These are phyloP conservation scores for Euura saliciscinereae DNA, from an alignment of 1,140 invertebrate genomes.

Conservation along the genomic window DNA sequence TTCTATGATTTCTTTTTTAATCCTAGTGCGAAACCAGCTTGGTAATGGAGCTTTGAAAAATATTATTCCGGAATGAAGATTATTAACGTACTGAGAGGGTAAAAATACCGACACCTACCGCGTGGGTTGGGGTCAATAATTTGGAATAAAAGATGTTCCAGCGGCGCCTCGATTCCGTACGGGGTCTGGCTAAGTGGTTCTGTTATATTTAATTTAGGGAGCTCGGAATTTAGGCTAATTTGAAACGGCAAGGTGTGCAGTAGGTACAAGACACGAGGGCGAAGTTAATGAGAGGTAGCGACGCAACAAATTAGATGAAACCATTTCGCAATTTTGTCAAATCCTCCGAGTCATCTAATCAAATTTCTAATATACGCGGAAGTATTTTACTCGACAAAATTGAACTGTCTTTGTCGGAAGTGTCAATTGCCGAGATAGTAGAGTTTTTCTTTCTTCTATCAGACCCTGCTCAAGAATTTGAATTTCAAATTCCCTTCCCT, in stretches of 20 bases:
- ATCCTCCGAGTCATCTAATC: background rate
- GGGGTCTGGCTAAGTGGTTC: background rate
- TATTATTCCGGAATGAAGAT: too few species aligned
- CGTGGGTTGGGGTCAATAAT: background rate
- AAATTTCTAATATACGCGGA: background rate
- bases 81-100: too few species aligned
- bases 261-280: background rate
- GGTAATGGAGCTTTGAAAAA: too few species aligned
- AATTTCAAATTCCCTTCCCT: background rate
- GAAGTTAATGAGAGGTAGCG: conserved; percentile 1
- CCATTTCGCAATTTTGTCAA: background rate
- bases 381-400: background rate
- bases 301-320: conserved; percentile 5
- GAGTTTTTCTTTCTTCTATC: background rate
- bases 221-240: background rate
- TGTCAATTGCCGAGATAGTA: background rate
- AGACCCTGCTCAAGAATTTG: background rate
- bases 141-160: background rate
- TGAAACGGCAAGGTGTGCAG: background rate
- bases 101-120: too few species aligned
- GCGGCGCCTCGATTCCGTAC: background rate
- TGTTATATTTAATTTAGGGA: conserved; percentile 2
- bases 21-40: too few species aligned
- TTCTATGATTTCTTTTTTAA: too few species aligned
- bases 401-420: background rate